Percentiles rank a stretch among this genome's conserved stretches.
These are phyloP conservation scores for Astreopora myriophthalma DNA, from an alignment of 64 coral and sea anemone genomes.

Conservation along the genomic window DNA sequence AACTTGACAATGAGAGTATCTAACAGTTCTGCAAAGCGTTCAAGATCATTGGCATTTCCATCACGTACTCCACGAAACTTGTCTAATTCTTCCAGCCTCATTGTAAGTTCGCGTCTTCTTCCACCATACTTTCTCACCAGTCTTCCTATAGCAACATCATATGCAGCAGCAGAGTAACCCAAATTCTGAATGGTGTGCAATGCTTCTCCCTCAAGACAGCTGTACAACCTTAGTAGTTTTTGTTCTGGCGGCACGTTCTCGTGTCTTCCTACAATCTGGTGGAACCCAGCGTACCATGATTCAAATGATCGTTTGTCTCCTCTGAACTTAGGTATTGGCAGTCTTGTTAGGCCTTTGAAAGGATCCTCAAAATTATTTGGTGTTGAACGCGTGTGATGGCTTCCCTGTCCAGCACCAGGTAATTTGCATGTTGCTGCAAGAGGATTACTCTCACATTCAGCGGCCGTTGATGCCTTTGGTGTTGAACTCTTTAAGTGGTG, in stretches of 20 bases:
- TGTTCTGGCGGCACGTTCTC: background rate
- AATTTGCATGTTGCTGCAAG: too few species aligned
- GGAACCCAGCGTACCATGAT: background rate
- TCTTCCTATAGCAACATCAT: background rate
- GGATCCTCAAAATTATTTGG: background rate
- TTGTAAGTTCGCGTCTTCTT: background rate
- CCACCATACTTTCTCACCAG: constrained; percentile 1
- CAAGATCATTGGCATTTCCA: too few species aligned
- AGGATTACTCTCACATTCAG: too few species aligned
- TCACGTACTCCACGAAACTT: too few species aligned
- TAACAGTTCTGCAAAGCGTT: background rate
- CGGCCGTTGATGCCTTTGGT: too few species aligned
- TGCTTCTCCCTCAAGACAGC: background rate
- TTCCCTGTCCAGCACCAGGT: too few species aligned
- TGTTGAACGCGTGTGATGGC: too few species aligned
- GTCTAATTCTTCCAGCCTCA: background rate
- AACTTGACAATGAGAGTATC: constrained; percentile 15
- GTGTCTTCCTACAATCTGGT: too few species aligned
- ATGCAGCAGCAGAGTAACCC: constrained; percentile 10
- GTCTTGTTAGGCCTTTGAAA: background rate
- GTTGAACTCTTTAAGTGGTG: too few species aligned
- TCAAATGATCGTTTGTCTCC: constrained; percentile 16
- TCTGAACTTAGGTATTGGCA: background rate
- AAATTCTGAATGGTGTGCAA: background rate
- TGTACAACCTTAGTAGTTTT: background rate